Conservation (phyloP, 2,888 invertebrate species). For the Phragmatobia fuliginosa region DNA sequence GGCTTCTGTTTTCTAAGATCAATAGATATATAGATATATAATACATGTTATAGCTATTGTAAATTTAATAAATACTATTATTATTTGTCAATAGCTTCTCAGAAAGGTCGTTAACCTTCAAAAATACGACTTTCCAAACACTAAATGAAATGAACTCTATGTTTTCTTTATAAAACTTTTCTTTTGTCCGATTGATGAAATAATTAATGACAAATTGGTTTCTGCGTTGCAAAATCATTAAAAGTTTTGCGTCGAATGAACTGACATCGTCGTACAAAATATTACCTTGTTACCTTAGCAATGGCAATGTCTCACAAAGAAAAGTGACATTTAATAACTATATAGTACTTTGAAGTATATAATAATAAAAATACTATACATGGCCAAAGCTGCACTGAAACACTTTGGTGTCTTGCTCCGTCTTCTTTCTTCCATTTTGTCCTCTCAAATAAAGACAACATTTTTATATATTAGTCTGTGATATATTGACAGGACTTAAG, state of each 20-base stretch:
- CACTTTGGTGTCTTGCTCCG: constrained; percentile 29
- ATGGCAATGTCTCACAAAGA: no score
- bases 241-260: no score
- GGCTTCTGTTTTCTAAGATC: neutral
- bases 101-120: neutral
- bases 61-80: neutral
- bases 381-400: constrained; percentile 34
- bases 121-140: neutral
- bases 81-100: neutral
- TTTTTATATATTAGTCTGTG: constrained; percentile 33
- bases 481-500: constrained; percentile 55
- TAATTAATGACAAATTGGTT: neutral
- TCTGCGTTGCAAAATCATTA: no score
- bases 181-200: neutral
- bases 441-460: constrained; percentile 31
- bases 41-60: no score
- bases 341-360: no score
- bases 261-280: no score
- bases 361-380: constrained; percentile 29
- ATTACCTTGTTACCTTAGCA: no score
- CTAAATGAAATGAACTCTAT: neutral
- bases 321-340: no score
- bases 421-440: constrained; percentile 25
- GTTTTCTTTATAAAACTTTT: neutral
- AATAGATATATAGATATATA: neutral